These are phyloP conservation scores for Tarsius wallacei DNA, from an alignment of 2,797 vertebrate genomes.

Conservation along the genomic window DNA sequence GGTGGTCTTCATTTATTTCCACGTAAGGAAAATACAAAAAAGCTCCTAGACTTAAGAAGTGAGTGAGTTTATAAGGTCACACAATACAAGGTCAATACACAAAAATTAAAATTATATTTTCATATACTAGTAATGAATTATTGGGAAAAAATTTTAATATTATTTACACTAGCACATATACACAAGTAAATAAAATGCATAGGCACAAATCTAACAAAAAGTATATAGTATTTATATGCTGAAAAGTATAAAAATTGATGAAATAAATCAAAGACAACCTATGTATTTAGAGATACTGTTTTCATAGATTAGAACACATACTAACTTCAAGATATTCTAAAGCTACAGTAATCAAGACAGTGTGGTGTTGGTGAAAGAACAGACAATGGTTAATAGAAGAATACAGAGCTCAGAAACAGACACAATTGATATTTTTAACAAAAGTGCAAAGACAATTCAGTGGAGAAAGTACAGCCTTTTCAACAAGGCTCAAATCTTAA, in stretches of 20 bases:
- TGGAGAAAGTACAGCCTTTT: not conserved
- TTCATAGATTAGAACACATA: not conserved
- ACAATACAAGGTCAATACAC: not conserved
- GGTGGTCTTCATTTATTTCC: constrained; percentile 32
- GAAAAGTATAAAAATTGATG: not conserved
- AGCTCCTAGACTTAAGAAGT: not conserved
- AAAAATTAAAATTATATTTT: not conserved
- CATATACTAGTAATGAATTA: not conserved
- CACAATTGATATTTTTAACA: not conserved
- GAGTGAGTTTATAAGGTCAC: not conserved
- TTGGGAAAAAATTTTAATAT: not conserved
- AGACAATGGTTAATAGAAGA: not conserved
- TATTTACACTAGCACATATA: not conserved
- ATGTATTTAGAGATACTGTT: not conserved
- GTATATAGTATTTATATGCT: not conserved
- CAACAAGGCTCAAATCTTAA: not conserved
- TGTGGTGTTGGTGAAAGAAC: not conserved
- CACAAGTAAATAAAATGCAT: not conserved
- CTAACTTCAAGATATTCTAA: constrained; percentile 13
- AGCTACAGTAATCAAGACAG: not conserved
- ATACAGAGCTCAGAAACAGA: not conserved
- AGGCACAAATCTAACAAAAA: not conserved
- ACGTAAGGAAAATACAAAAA: not conserved
- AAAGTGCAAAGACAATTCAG: not conserved
- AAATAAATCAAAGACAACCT: not conserved